Percentiles rank a stretch among this genome's conserved stretches.
phyloP scores from a whole-genome alignment of 1,140 invertebrate genomes.

The Wiebesia pumilae region DNA sequence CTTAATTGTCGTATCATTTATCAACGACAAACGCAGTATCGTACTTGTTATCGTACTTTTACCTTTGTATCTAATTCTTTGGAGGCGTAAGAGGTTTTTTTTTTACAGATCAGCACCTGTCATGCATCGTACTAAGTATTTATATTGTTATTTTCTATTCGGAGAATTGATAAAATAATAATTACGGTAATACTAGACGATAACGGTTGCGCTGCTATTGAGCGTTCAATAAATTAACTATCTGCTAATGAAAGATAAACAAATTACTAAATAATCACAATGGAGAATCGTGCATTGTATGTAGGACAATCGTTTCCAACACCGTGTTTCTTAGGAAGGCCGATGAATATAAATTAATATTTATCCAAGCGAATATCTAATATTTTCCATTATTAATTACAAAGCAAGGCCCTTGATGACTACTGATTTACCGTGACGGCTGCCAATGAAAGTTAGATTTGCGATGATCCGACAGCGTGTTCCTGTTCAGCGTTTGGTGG shows the following conservation, averaged over 20 bases:
- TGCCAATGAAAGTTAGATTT: background rate
- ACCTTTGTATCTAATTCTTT: background rate
- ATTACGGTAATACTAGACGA: background rate
- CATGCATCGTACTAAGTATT: background rate
- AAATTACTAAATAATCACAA: constrained; percentile 20
- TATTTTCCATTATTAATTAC: constrained; percentile 17
- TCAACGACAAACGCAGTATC: background rate
- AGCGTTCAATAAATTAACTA: background rate
- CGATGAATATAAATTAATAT: constrained; percentile 26
- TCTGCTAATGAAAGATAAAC: constrained; percentile 4
- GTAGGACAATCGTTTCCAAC: constrained; percentile 1
- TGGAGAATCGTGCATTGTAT: background rate
- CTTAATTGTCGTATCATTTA: too few relatives aligned
- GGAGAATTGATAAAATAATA: background rate
- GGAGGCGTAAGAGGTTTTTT: background rate
- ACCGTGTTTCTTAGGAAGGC: background rate
- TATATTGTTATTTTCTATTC: background rate
- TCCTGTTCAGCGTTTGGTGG: background rate
- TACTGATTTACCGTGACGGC: background rate
- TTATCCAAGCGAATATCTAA: constrained; percentile 12
- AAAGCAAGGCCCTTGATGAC: background rate
- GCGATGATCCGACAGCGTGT: background rate
- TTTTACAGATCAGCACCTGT: background rate
- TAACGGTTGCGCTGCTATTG: background rate
- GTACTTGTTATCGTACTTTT: background rate